Percentiles rank a stretch among this genome's conserved stretches.
phyloP scores from a whole-genome alignment of 2,113 vertebrate species.

The Pygoscelis adeliae region DNA sequence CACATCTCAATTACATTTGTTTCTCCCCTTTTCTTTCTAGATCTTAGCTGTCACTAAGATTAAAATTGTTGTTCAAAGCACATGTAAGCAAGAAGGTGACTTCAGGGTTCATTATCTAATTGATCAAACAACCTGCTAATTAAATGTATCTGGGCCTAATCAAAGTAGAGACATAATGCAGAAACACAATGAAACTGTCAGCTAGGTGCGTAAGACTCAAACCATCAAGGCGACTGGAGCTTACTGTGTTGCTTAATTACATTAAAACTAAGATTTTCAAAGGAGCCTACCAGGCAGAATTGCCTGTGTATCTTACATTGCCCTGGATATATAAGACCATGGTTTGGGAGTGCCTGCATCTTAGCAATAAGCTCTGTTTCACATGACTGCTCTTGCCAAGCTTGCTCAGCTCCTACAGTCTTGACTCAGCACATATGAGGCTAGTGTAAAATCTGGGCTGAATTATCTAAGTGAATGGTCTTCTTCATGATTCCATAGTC shows the following conservation, averaged over 20 bases:
- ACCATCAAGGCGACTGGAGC: background rate
- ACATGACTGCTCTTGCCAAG: background rate
- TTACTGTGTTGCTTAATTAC: conserved; percentile 21
- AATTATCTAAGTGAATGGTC: background rate
- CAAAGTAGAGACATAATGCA: conserved; percentile 60
- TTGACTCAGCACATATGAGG: background rate
- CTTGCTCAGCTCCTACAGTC: background rate
- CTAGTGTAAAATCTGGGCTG: background rate
- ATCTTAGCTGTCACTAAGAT: conserved; percentile 16
- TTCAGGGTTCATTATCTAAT: conserved; percentile 73
- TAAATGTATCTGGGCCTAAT: conserved; percentile 75
- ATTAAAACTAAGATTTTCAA: background rate
- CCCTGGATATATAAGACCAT: background rate
- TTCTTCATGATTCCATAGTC: background rate
- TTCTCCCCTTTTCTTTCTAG: background rate
- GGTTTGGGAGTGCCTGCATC: background rate
- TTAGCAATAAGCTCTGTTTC: background rate
- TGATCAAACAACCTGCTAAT: conserved; percentile 73
- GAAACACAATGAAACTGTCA: conserved; percentile 45
- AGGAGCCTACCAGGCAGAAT: background rate
- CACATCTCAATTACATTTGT: conserved; percentile 42
- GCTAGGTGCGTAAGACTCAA: background rate
- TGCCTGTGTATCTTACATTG: fast-evolving
- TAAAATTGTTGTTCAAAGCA: conserved; percentile 65
- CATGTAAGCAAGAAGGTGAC: conserved; percentile 71